Conservation (phyloP, 2,888 invertebrate species). For the Meta bourneti region DNA sequence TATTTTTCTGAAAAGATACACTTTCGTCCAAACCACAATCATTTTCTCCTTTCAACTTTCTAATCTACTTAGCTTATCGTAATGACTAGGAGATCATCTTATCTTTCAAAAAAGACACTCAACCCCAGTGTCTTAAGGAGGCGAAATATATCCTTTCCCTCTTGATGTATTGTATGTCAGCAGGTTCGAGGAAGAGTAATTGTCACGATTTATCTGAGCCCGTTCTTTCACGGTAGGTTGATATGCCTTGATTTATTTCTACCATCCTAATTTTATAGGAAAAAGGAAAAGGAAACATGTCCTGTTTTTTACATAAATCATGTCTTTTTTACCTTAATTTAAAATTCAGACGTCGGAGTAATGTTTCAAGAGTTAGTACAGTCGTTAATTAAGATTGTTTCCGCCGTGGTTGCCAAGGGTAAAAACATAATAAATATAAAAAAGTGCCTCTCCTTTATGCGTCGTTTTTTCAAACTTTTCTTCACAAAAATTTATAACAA, state of each 20-base stretch:
- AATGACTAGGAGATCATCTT: background rate
- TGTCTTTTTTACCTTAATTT: background rate
- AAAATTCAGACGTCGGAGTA: background rate
- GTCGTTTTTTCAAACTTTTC: no score
- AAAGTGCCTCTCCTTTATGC: no score
- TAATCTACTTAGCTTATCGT: background rate
- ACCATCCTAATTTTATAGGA: background rate
- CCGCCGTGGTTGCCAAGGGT: background rate
- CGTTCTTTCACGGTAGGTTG: background rate
- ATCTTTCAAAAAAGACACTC: background rate
- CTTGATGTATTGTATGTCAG: background rate
- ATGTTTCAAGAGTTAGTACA: background rate
- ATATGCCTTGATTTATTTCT: background rate
- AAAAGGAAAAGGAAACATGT: background rate
- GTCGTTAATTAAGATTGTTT: background rate
- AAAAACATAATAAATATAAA: no score
- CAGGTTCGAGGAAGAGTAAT: background rate
- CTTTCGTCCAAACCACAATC: background rate
- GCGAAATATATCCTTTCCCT: background rate
- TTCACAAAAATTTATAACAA: no score
- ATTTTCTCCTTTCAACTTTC: background rate
- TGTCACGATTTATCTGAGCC: background rate
- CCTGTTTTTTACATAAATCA: background rate
- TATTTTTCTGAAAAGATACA: background rate
- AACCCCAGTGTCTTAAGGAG: background rate